Percentiles rank a stretch among this genome's conserved stretches.
Conservation (phyloP, 2,113 vertebrate genomes). For the Anarhynchus alexandrinus region DNA sequence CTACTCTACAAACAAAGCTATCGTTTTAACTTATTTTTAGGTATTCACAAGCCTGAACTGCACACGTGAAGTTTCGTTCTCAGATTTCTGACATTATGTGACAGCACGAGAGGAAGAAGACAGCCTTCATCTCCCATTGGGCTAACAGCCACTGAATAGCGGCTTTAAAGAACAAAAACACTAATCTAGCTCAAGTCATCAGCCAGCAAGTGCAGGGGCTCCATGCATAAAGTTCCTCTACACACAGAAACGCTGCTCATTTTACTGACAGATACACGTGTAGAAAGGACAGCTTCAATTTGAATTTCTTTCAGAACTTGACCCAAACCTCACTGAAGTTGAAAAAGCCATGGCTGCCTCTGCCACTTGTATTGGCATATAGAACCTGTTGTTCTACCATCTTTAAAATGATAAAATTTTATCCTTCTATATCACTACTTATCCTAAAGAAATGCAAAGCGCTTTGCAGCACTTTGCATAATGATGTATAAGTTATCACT, state of each 20-base stretch:
- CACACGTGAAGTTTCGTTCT: neutral
- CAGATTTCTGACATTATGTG: neutral
- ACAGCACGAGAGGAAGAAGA: neutral
- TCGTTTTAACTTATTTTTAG: neutral
- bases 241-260: neutral
- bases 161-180: neutral
- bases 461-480: neutral
- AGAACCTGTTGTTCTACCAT: neutral
- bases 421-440: neutral
- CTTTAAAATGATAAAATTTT: neutral
- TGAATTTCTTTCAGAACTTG: neutral
- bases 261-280: neutral
- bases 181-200: neutral
- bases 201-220: neutral
- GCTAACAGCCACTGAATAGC: neutral
- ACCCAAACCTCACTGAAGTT: neutral
- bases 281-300: neutral
- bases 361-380: neutral
- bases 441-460: neutral
- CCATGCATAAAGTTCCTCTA: neutral
- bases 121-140: neutral
- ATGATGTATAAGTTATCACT: neutral
- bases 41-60: neutral
- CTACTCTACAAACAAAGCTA: neutral
- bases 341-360: neutral